Percentiles rank a stretch among this genome's conserved stretches.
These are phyloP conservation scores for Chironex yamaguchii DNA, from an alignment of 30 jellyfish, hydroid and myxozoan genomes.

Conservation along the genomic window DNA sequence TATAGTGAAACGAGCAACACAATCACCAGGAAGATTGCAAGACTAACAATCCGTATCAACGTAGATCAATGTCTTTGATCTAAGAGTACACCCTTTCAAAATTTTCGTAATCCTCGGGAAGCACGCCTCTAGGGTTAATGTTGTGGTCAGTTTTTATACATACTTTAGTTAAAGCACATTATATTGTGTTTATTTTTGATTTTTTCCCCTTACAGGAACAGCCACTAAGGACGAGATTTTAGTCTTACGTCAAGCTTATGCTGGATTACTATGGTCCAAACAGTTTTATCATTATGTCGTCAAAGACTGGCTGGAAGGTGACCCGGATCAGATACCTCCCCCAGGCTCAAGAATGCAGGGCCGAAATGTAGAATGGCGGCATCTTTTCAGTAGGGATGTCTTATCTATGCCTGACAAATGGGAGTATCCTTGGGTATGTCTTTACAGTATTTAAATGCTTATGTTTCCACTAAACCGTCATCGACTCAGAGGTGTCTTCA, in stretches of 20 bases:
- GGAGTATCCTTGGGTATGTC: conserved; percentile 99
- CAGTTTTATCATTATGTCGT: conserved; percentile 94
- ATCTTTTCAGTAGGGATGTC: conserved; percentile 83
- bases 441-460: too few relatives aligned
- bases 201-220: conserved; percentile 30
- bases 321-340: conserved; percentile 86
- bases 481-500: too few relatives aligned
- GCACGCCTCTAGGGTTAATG: neutral
- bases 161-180: neutral
- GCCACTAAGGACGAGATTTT: conserved; percentile 73
- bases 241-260: conserved; percentile 86
- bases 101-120: too few relatives aligned
- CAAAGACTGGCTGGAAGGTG: conserved; percentile 96
- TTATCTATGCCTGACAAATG: conserved; percentile 96
- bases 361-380: conserved; percentile 90
- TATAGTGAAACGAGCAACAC: too few relatives aligned
- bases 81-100: too few relatives aligned
- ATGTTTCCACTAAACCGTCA: too few relatives aligned
- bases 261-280: conserved; percentile 89
- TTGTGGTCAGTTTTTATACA: neutral
- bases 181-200: neutral
- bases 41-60: too few relatives aligned
- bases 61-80: too few relatives aligned
- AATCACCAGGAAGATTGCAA: too few relatives aligned
- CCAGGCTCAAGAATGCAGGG: conserved; percentile 70